These are phyloP conservation scores for Ornithoptera alexandrae DNA, from an alignment of 2,888 invertebrate species.

Conservation along the genomic window DNA sequence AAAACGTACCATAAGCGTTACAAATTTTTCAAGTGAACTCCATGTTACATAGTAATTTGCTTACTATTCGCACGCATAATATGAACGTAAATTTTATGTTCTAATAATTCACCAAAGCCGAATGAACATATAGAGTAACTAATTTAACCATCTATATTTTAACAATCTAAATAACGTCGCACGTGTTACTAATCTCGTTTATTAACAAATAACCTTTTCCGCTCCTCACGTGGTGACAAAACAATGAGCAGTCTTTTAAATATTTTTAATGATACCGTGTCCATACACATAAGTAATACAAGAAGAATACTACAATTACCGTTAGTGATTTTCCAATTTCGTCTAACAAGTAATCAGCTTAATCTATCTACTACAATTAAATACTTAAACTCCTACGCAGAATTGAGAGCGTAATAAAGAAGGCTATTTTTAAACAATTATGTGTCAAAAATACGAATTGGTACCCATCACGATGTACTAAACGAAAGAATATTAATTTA, in stretches of 20 bases:
- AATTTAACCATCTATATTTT: conserved; percentile 10
- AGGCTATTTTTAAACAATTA: conserved; percentile 12
- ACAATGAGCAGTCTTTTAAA: conserved; percentile 9
- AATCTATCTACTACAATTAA: conserved; percentile 25
- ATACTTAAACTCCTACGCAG: conserved; percentile 24
- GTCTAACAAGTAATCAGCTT: conserved; percentile 7
- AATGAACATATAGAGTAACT: background rate
- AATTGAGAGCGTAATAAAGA: conserved; percentile 2
- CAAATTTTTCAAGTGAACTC: no score
- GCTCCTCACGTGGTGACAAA: conserved; percentile 11
- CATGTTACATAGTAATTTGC: no score
- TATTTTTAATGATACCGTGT: background rate
- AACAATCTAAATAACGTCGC: conserved; percentile 22
- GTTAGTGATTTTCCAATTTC: conserved; percentile 33
- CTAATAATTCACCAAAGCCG: background rate
- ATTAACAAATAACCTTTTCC: conserved; percentile 19
- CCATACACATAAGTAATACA: conserved; percentile 1
- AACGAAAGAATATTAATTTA: no score
- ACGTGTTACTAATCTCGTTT: conserved; percentile 24
- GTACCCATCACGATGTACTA: no score
- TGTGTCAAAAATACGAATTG: background rate
- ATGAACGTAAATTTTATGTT: background rate
- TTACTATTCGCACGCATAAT: no score
- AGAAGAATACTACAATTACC: conserved; percentile 15
- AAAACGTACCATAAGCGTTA: no score